Evolutionary conservation across 2,797 vertebrate species (phyloP).

Genomic region (Dallia pectoralis): DNA sequence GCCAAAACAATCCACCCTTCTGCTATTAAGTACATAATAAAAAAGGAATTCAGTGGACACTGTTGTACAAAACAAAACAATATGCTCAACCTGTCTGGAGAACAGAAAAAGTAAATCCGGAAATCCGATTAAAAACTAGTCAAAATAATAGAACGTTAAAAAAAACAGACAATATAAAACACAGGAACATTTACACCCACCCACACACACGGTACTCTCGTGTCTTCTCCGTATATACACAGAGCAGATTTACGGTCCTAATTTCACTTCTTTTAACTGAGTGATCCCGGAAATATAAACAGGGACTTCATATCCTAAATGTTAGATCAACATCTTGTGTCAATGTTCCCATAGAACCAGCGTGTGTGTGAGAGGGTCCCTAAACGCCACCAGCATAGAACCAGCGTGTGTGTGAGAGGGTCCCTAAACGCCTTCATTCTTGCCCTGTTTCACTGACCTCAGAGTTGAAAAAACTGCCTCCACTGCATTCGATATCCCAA

Average conservation of each 20-base stretch:
- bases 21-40: neutral
- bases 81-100: neutral
- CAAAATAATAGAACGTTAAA: neutral
- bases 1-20: neutral
- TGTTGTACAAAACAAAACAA: neutral
- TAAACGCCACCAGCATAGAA: too few relatives aligned
- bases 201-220: neutral
- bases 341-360: neutral
- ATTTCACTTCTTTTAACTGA: neutral
- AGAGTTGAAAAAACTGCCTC: neutral
- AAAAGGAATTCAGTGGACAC: neutral
- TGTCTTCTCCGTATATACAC: neutral
- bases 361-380: neutral
- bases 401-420: neutral
- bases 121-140: neutral
- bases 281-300: neutral
- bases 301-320: neutral
- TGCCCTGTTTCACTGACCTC: constrained; percentile 3
- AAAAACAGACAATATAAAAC: neutral
- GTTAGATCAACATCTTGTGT: neutral
- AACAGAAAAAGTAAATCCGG: neutral
- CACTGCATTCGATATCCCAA: neutral
- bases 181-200: neutral
- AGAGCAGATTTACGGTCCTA: neutral
- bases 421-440: neutral